phyloP scores from a whole-genome alignment of 2,797 vertebrate species.

The Craterocephalus amniculus region DNA sequence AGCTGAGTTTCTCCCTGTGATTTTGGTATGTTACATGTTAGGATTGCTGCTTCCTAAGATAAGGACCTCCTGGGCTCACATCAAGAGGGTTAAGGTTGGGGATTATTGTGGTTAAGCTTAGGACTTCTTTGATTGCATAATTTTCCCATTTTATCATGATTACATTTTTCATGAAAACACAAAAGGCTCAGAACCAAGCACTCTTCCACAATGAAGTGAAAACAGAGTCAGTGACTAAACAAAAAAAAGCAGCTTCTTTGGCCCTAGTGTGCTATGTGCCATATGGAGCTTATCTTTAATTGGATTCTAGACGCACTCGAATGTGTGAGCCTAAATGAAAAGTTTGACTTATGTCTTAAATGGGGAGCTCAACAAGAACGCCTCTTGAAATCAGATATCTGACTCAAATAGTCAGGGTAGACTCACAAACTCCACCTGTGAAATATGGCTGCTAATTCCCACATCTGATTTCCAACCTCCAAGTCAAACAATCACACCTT shows the following conservation, averaged over 20 bases:
- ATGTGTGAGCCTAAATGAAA: conserved; percentile 16
- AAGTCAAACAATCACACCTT: too few relatives aligned
- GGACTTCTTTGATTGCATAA: background rate
- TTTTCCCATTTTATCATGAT: conserved; percentile 1
- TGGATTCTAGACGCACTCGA: conserved; percentile 21
- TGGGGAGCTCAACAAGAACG: background rate
- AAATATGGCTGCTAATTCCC: too few relatives aligned
- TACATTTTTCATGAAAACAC: background rate
- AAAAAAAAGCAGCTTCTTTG: conserved; percentile 15
- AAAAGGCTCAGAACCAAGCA: conserved; percentile 25
- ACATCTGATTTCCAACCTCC: too few relatives aligned
- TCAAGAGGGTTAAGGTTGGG: too few relatives aligned
- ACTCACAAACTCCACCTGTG: too few relatives aligned
- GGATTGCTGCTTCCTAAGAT: too few relatives aligned
- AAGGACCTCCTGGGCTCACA: too few relatives aligned
- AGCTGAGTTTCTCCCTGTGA: too few relatives aligned
- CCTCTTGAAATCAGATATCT: too few relatives aligned
- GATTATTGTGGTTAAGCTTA: too few relatives aligned
- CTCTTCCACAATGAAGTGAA: conserved; percentile 1
- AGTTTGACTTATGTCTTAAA: conserved; percentile 23
- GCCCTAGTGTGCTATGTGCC: conserved; percentile 17
- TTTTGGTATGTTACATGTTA: too few relatives aligned
- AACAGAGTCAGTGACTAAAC: conserved; percentile 30
- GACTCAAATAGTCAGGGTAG: too few relatives aligned
- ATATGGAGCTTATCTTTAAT: conserved; percentile 43